Conservation (phyloP, 2,113 vertebrate genomes). For the Daphoenositta chrysoptera region DNA sequence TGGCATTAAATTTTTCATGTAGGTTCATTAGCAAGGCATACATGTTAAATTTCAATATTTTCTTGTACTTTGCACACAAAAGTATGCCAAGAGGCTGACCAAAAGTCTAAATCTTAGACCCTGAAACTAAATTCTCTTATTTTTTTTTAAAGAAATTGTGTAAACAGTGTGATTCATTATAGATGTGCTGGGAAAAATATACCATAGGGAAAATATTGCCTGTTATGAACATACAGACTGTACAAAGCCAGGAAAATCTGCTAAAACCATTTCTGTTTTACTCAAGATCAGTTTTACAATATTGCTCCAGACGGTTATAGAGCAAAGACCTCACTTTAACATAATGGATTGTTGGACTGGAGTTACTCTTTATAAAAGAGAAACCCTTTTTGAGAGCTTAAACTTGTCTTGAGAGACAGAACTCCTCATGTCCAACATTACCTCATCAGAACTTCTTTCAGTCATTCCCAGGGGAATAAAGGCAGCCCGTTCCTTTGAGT, state of each 20-base stretch:
- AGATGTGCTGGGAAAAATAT: not conserved
- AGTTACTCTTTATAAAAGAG: not conserved
- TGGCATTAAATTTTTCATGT: constrained; percentile 26
- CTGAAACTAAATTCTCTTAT: not conserved
- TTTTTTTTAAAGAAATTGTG: not conserved
- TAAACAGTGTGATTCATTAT: not conserved
- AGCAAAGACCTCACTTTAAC: not conserved
- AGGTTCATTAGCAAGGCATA: constrained; percentile 31
- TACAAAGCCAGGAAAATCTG: not conserved
- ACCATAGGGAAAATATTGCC: not conserved
- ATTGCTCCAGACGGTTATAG: constrained; percentile 5
- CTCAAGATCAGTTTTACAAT: not conserved
- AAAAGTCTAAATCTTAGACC: constrained; percentile 17
- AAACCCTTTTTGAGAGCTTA: constrained; percentile 5
- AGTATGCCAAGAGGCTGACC: constrained; percentile 3
- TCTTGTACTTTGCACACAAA: not conserved
- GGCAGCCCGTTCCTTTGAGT: no score
- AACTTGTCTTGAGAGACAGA: not conserved
- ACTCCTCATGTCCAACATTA: not conserved
- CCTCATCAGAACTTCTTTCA: not conserved
- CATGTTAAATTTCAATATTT: not conserved
- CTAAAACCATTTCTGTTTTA: constrained; percentile 27
- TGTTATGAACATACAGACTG: constrained; percentile 18
- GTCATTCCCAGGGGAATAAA: not conserved
- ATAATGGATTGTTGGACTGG: not conserved